These are phyloP conservation scores for Flexamia atlantica DNA, from an alignment of 2,888 invertebrate genomes.

Conservation along the genomic window DNA sequence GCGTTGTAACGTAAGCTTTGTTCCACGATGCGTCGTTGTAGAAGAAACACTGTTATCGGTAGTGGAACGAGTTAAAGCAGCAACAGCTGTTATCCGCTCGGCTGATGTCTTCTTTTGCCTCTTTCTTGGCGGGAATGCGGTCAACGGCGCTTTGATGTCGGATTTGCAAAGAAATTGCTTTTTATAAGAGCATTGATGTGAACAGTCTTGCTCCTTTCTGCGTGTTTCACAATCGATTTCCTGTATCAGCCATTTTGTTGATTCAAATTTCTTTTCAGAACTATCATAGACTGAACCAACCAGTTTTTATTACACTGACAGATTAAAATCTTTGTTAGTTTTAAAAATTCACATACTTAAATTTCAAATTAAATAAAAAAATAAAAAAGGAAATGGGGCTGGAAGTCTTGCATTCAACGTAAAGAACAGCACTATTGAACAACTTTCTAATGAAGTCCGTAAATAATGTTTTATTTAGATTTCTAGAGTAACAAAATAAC, in stretches of 20 bases:
- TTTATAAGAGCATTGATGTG: constrained; percentile 36
- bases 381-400: too few species aligned
- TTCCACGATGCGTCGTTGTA: neutral
- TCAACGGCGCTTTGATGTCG: constrained; percentile 47
- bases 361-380: too few species aligned
- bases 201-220: constrained; percentile 25
- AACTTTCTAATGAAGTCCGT: too few species aligned
- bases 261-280: neutral
- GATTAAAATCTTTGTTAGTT: too few species aligned
- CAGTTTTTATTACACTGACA: too few species aligned
- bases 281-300: too few species aligned
- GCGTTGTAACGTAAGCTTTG: neutral
- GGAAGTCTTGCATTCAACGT: too few species aligned
- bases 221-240: constrained; percentile 37
- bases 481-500: too few species aligned
- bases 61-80: constrained; percentile 6
- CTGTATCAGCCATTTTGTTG: neutral
- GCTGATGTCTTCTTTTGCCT: constrained; percentile 26
- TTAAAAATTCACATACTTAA: too few species aligned
- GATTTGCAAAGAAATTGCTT: constrained; percentile 54
- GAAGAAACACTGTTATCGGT: neutral
- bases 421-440: too few species aligned
- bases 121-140: constrained; percentile 43
- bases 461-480: too few species aligned
- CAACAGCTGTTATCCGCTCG: constrained; percentile 36